Percentiles rank a stretch among this genome's conserved stretches.
Conservation (phyloP, 1,140 invertebrate species). For the Papilio machaon region DNA sequence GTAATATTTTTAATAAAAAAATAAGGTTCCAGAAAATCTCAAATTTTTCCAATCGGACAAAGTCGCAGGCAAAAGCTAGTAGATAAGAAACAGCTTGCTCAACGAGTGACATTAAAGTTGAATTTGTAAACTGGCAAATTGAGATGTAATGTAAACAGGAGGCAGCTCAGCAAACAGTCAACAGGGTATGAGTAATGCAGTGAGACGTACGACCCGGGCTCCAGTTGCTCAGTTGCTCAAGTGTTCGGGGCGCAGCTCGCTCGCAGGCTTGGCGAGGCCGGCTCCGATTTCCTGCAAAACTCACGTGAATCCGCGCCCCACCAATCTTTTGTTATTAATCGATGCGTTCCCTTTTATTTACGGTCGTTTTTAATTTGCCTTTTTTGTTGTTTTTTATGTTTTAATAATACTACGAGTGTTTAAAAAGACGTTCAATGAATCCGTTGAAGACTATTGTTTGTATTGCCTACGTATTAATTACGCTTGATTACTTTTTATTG, state of each 20-base stretch:
- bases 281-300: not conserved
- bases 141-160: not conserved
- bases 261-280: not conserved
- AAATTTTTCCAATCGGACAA: too few relatives aligned
- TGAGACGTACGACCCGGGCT: not conserved
- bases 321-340: conserved; percentile 14
- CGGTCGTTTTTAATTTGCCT: not conserved
- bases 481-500: not conserved
- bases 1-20: too few relatives aligned
- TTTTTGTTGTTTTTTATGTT: not conserved
- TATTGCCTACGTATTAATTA: not conserved
- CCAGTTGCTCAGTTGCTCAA: conserved; percentile 1
- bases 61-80: not conserved
- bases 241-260: not conserved
- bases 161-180: not conserved
- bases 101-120: not conserved
- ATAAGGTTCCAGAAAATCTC: too few relatives aligned
- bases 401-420: not conserved
- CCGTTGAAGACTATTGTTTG: not conserved
- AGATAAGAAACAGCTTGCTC: not conserved
- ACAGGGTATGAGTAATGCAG: conserved; percentile 8
- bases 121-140: not conserved
- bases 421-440: conserved; percentile 6
- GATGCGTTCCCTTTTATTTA: not conserved
- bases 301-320: not conserved